Conservation (phyloP, 2,888 invertebrate species). For the Chymomyza fuscimana region DNA sequence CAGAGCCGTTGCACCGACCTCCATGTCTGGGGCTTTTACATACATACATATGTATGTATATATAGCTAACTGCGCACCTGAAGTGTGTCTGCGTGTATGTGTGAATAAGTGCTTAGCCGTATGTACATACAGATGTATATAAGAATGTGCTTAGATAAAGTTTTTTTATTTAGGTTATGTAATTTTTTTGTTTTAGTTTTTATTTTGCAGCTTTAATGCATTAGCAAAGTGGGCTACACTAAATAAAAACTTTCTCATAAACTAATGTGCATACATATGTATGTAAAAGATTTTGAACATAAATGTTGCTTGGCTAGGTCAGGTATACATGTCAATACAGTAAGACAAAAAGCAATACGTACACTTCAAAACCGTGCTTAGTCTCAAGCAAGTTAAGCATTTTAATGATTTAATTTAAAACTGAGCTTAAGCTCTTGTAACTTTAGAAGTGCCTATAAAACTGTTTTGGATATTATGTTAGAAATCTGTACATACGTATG, state of each 20-base stretch:
- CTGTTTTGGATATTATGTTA: not conserved
- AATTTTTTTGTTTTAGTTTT: not conserved
- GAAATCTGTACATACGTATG: no score
- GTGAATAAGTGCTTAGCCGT: not conserved
- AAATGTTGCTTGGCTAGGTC: not conserved
- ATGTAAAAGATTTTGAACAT: not conserved
- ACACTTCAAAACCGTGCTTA: no score
- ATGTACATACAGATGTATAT: no score
- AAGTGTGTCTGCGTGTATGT: not conserved
- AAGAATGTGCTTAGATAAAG: not conserved
- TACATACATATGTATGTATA: not conserved
- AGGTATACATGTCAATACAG: no score
- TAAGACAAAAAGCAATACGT: no score
- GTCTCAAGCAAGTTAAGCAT: not conserved
- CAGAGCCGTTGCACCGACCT: constrained; percentile 23
- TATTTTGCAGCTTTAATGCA: no score
- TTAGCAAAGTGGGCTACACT: not conserved
- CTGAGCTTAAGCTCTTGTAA: not conserved
- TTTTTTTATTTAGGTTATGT: constrained; percentile 7
- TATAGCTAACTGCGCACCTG: not conserved
- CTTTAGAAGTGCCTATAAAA: not conserved
- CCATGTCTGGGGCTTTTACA: not conserved
- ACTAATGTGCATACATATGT: not conserved
- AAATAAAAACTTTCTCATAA: not conserved
- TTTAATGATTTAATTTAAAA: not conserved